phyloP scores from a whole-genome alignment of 2,888 invertebrate genomes.

The Matsumyia berberina region DNA sequence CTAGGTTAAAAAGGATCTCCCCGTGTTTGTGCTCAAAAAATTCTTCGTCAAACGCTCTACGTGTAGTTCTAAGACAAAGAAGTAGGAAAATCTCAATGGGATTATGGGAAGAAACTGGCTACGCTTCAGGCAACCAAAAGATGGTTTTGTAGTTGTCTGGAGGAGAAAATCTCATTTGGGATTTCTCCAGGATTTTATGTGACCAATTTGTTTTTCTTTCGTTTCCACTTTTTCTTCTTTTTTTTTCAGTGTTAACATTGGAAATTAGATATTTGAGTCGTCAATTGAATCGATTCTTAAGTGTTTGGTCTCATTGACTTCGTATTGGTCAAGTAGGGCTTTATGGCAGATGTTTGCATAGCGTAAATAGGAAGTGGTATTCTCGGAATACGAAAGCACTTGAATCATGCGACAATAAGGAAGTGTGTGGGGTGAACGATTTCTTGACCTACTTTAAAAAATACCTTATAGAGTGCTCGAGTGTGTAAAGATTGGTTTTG shows the following conservation, averaged over 20 bases:
- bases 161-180: conserved; percentile 38
- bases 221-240: conserved; percentile 4
- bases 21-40: conserved; percentile 7
- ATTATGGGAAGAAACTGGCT: conserved; percentile 39
- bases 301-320: conserved; percentile 57
- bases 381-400: not conserved
- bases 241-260: conserved; percentile 17
- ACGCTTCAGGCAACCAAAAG: conserved; percentile 50
- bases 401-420: not conserved
- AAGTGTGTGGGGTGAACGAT: not conserved
- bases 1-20: conserved; percentile 21
- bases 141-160: conserved; percentile 42
- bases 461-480: no score
- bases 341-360: conserved; percentile 44
- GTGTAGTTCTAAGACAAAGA: not conserved
- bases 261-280: conserved; percentile 57
- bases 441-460: no score
- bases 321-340: conserved; percentile 53
- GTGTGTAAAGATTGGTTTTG: no score
- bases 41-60: not conserved
- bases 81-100: conserved; percentile 23
- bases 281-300: conserved; percentile 59
- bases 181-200: conserved; percentile 21
- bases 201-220: conserved; percentile 25
- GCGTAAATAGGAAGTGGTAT: conserved; percentile 18